phyloP scores from a whole-genome alignment of 1,140 invertebrate genomes.

The Drosophila ficusphila region DNA sequence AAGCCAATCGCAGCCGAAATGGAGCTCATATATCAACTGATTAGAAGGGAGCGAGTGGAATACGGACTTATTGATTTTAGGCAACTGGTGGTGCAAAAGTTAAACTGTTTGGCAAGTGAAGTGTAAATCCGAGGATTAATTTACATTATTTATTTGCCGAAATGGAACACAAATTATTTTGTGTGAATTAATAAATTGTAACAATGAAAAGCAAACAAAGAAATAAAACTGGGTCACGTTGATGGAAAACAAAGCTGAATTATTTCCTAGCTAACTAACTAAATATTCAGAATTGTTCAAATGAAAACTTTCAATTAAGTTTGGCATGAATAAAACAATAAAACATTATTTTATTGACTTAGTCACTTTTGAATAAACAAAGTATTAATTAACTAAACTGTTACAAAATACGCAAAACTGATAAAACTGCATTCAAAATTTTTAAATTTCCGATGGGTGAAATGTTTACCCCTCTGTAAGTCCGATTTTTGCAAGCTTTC shows the following conservation, averaged over 20 bases:
- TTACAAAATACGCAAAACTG: too few relatives aligned
- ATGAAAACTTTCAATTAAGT: not conserved
- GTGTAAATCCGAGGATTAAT: slow-evolving; percentile 1
- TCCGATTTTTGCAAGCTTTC: too few relatives aligned
- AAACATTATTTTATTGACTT: too few relatives aligned
- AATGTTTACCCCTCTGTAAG: too few relatives aligned
- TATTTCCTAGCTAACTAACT: not conserved
- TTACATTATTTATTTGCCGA: not conserved
- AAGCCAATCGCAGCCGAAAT: slow-evolving; percentile 31
- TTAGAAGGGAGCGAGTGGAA: not conserved
- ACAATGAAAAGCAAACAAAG: not conserved
- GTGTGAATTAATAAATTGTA: not conserved
- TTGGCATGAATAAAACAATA: too few relatives aligned
- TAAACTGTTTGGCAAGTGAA: slow-evolving; percentile 10
- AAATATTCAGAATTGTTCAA: not conserved
- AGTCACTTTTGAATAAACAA: too few relatives aligned
- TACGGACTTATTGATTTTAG: slow-evolving; percentile 12
- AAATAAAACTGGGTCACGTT: not conserved
- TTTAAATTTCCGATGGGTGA: too few relatives aligned
- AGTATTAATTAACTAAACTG: too few relatives aligned
- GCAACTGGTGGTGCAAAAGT: slow-evolving; percentile 5
- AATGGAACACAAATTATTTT: not conserved
- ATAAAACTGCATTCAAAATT: too few relatives aligned
- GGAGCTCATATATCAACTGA: slow-evolving; percentile 35
- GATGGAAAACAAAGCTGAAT: not conserved